These are phyloP conservation scores for Isoperla grammatica DNA, from an alignment of 2,888 invertebrate genomes.

Conservation along the genomic window DNA sequence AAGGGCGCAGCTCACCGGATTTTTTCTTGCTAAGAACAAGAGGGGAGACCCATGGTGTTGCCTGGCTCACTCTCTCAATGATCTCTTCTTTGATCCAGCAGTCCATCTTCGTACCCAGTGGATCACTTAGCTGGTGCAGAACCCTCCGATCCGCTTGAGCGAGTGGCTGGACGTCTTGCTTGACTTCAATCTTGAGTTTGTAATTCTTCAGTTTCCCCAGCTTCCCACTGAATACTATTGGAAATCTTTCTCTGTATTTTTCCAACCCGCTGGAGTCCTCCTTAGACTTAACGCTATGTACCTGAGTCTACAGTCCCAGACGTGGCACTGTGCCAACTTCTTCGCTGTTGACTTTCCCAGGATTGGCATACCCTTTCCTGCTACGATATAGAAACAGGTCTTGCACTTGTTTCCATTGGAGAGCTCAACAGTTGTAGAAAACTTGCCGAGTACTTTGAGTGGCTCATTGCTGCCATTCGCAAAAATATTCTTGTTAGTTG, in stretches of 20 bases:
- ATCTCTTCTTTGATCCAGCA: constrained; percentile 19
- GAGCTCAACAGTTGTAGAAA: background rate
- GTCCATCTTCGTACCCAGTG: constrained; percentile 31
- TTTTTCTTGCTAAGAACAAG: constrained; percentile 35
- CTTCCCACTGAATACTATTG: background rate
- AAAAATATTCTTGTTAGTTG: constrained; percentile 1
- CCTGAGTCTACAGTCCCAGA: background rate
- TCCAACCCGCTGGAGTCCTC: background rate
- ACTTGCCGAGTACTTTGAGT: constrained; percentile 12
- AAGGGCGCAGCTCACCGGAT: constrained; percentile 32
- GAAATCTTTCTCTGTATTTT: background rate
- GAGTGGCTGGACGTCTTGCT: background rate
- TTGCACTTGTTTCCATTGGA: background rate
- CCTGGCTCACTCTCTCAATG: constrained; percentile 22
- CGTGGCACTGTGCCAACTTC: constrained; percentile 14
- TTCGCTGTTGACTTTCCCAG: constrained; percentile 17
- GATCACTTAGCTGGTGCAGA: constrained; percentile 26
- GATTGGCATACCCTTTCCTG: constrained; percentile 10
- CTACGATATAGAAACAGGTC: constrained; percentile 9
- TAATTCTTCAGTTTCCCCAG: constrained; percentile 3
- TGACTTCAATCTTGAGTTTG: background rate
- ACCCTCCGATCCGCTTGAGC: background rate
- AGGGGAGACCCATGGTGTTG: constrained; percentile 30
- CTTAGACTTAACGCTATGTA: too few relatives aligned
- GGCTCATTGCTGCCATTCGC: constrained; percentile 9